Evolutionary conservation across 2,888 invertebrate genomes (phyloP), one percentile per base, ranked within the genome.

Genomic region (Drosophila greeni): DNA sequence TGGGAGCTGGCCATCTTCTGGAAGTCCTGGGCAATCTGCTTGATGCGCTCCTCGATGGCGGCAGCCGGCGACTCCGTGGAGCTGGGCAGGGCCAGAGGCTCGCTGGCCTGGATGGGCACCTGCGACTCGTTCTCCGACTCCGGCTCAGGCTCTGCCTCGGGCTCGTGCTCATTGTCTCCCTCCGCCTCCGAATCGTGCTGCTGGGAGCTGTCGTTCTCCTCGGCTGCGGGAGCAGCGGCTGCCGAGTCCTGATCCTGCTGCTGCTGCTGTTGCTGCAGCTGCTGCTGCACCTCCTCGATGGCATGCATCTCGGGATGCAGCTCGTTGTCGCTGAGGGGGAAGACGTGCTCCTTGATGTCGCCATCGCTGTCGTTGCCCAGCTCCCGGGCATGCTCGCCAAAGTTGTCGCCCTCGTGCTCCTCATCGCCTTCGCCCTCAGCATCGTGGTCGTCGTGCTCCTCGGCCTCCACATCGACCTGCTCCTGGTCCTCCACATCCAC

Each of bases 1-100:
- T 75, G 79, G 37, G 80, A 84, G 51, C 85, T 81, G 49, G 86
- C 77, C 68, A 85, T 78, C 70, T 88, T 88, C 74, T 88, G 87
- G 60, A 87, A 85, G 61, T 88, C 88, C 60, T 89, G 86, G 2
- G 88, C 85, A 11, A 88, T 87, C 69, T 88, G 87, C 76, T 87
- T 86, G 11, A 88, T 70, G 49, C 88, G 86, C 61, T 88, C 85
- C 70, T 88, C 89, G 47, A 89, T 87, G n/a, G 86, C 62, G 24
- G 62, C 64, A 18, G 62, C 80, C n/a, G 87, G 85, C 40, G 82
- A 72, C 33, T 86, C 86, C 12, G 84, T 82, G 40, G 78, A 75
- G 43, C 76, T 76, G 42, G 84, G 82, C 66, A 74, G 4, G 9
- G 34, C 51, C 47, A 75, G 3, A 5, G 45, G 48, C 37, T 64